Evolutionary conservation across 2,113 vertebrate genomes (phyloP).

Genomic region (Entelurus aequoreus): DNA sequence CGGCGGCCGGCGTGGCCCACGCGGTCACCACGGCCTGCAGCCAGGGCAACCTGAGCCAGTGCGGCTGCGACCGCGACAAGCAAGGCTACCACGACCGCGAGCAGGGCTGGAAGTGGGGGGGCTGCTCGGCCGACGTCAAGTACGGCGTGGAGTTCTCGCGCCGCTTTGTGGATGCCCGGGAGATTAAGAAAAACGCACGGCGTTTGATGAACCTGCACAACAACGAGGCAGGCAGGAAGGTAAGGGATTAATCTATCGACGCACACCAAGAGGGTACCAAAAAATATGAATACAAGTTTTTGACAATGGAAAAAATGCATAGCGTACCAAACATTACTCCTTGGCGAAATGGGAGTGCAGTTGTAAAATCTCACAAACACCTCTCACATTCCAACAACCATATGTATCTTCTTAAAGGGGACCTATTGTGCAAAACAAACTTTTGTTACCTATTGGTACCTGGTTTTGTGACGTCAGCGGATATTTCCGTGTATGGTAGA

Average conservation of each 20-base stretch:
- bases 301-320: too few species aligned
- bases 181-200: conserved; percentile 95
- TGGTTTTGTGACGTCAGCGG: too few species aligned
- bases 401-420: too few species aligned
- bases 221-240: conserved; percentile 97
- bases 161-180: conserved; percentile 93
- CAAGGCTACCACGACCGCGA: conserved; percentile 96
- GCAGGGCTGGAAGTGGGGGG: conserved; percentile 99
- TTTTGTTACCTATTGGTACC: too few species aligned
- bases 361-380: too few species aligned
- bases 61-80: conserved; percentile 95
- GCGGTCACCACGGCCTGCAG: conserved; percentile 93
- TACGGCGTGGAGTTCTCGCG: conserved; percentile 96
- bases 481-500: too few species aligned
- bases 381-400: too few species aligned
- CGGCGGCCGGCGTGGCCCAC: conserved; percentile 91
- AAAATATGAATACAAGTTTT: too few species aligned
- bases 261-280: too few species aligned
- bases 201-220: conserved; percentile 99
- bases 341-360: too few species aligned
- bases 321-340: too few species aligned
- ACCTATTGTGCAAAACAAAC: too few species aligned
- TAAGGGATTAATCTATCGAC: conserved; percentile 44
- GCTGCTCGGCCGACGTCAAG: conserved; percentile 94
- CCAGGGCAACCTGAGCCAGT: conserved; percentile 97